phyloP scores from a whole-genome alignment of 1,140 invertebrate genomes.

The Drosophila punjabiensis region DNA sequence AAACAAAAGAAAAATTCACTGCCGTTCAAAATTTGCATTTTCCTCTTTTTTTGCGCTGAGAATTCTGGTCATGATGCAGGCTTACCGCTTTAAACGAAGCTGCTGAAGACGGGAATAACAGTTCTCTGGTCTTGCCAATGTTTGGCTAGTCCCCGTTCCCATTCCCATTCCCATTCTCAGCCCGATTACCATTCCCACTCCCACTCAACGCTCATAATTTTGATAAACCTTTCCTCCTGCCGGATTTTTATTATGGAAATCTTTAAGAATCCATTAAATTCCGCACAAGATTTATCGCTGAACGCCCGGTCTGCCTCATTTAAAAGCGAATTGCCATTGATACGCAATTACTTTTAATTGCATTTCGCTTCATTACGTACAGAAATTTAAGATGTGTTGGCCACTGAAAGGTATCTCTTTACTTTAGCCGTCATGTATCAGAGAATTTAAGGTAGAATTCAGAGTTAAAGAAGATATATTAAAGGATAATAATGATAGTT shows the following conservation, averaged over 20 bases:
- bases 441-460: not conserved
- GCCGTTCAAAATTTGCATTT: slow-evolving; percentile 75
- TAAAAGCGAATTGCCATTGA: slow-evolving; percentile 23
- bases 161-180: slow-evolving; percentile 1
- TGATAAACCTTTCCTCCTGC: not conserved
- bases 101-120: slow-evolving; percentile 39
- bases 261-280: slow-evolving; percentile 16
- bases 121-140: slow-evolving; percentile 24
- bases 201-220: slow-evolving; percentile 18
- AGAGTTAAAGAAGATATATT: not conserved
- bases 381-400: slow-evolving; percentile 3
- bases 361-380: slow-evolving; percentile 22
- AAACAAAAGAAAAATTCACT: slow-evolving; percentile 79
- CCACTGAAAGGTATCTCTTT: not conserved
- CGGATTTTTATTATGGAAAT: not conserved
- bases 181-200: not conserved
- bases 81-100: slow-evolving; percentile 49
- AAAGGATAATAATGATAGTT: not conserved
- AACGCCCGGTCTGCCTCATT: slow-evolving; percentile 1
- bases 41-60: slow-evolving; percentile 25
- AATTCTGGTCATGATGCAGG: slow-evolving; percentile 59
- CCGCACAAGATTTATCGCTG: not conserved
- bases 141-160: slow-evolving; percentile 8
- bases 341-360: slow-evolving; percentile 59
- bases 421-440: not conserved